Conservation (phyloP, 2,797 vertebrate species). For the Enteromius trimaculatus region DNA sequence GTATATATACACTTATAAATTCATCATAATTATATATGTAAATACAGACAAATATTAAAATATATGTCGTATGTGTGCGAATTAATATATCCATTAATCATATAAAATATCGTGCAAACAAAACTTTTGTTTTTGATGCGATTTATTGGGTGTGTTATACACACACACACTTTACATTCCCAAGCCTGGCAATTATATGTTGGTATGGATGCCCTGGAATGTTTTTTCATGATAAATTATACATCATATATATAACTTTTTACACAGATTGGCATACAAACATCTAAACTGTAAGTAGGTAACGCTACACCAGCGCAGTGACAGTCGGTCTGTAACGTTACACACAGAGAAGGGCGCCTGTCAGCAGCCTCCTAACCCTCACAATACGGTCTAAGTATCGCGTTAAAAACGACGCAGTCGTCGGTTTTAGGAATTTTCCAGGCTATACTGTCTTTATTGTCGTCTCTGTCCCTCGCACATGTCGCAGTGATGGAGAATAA, state of each 20-base stretch:
- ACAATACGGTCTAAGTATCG: too few relatives aligned
- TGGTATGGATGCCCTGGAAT: not conserved
- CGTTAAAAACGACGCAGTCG: not conserved
- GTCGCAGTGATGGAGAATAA: conserved; percentile 44
- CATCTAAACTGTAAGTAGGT: not conserved
- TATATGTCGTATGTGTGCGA: too few relatives aligned
- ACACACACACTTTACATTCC: not conserved
- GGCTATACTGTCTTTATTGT: not conserved
- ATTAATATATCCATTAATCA: too few relatives aligned
- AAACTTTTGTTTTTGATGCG: too few relatives aligned
- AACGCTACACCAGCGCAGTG: not conserved
- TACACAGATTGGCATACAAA: not conserved
- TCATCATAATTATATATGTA: too few relatives aligned
- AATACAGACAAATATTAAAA: too few relatives aligned
- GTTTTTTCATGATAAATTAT: not conserved
- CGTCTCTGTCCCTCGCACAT: not conserved
- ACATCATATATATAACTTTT: too few relatives aligned
- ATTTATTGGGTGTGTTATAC: too few relatives aligned
- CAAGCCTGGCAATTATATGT: not conserved
- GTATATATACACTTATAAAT: too few relatives aligned
- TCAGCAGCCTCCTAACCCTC: not conserved
- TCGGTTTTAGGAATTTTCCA: not conserved
- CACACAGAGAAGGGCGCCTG: not conserved
- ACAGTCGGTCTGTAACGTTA: not conserved
- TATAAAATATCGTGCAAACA: too few relatives aligned